Evolutionary conservation across 2,888 invertebrate genomes (phyloP).

Genomic region (Euproctis similis): DNA sequence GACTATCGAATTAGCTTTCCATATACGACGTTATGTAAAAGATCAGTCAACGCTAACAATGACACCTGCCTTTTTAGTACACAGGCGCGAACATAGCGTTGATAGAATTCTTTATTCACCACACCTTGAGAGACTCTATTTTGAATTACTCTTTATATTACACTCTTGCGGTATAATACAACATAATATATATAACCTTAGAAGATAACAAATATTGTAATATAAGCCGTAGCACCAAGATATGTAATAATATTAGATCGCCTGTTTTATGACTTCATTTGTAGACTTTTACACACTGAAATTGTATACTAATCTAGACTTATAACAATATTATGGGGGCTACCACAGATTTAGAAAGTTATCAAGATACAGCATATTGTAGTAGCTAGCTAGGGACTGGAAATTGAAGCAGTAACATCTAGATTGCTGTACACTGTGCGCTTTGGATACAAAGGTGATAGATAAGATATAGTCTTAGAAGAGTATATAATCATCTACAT

Average conservation of each 20-base stretch:
- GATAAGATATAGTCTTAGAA: no score
- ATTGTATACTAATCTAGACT: constrained; percentile 11
- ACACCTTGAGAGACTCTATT: constrained; percentile 29
- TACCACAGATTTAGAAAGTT: background rate
- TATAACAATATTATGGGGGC: background rate
- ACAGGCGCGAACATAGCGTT: constrained; percentile 50
- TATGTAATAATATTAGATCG: constrained; percentile 20
- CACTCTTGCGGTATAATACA: constrained; percentile 13
- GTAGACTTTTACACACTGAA: constrained; percentile 14
- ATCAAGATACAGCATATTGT: constrained; percentile 4
- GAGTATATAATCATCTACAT: no score
- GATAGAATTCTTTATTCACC: constrained; percentile 62
- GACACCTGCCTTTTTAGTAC: no score
- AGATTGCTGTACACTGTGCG: constrained; percentile 18
- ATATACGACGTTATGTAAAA: no score
- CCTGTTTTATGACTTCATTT: constrained; percentile 15
- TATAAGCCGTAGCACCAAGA: constrained; percentile 11
- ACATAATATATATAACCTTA: constrained; percentile 8
- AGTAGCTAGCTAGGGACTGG: constrained; percentile 3
- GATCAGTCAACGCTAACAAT: no score
- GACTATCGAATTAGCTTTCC: no score
- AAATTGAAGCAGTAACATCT: constrained; percentile 22
- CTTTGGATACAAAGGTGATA: no score
- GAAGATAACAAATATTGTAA: no score
- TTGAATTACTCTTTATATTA: constrained; percentile 38